Evolutionary conservation across 2,113 vertebrate genomes (phyloP).

Genomic region (Bombycilla garrulus): DNA sequence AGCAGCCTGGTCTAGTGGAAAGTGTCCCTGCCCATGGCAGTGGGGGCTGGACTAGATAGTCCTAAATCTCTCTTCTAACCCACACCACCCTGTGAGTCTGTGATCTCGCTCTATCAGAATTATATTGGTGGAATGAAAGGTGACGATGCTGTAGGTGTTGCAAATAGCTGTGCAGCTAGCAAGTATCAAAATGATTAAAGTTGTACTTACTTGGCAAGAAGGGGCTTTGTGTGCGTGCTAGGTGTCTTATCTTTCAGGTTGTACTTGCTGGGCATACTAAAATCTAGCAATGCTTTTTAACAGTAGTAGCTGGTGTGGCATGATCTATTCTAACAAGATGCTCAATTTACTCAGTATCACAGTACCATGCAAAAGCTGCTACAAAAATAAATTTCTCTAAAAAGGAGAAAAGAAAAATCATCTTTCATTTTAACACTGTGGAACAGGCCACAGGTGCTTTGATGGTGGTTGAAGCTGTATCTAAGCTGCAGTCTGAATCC

Average conservation of each 20-base stretch:
- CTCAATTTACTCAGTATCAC: slow-evolving; percentile 38
- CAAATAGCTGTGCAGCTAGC: slow-evolving; percentile 29
- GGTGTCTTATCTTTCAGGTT: slow-evolving; percentile 22
- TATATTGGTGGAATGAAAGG: neutral
- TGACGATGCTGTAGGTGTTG: slow-evolving; percentile 6
- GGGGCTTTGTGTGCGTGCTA: neutral
- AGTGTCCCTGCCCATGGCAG: neutral
- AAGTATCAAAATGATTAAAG: slow-evolving; percentile 16
- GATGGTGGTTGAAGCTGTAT: neutral
- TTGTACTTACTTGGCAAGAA: neutral
- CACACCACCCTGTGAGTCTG: neutral
- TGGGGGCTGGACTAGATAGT: neutral
- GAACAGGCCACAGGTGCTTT: neutral
- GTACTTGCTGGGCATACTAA: slow-evolving; percentile 34
- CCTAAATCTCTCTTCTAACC: neutral
- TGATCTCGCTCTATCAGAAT: neutral
- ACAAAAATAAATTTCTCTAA: slow-evolving; percentile 54
- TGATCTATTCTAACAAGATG: slow-evolving; percentile 61
- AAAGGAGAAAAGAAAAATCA: neutral
- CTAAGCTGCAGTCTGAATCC: neutral
- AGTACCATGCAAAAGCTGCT: slow-evolving; percentile 70
- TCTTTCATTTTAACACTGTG: neutral
- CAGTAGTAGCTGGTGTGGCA: neutral
- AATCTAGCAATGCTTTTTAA: slow-evolving; percentile 30
- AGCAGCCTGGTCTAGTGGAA: neutral